phyloP scores from a whole-genome alignment of 1,140 invertebrate species.

The Ceratitis capitata region DNA sequence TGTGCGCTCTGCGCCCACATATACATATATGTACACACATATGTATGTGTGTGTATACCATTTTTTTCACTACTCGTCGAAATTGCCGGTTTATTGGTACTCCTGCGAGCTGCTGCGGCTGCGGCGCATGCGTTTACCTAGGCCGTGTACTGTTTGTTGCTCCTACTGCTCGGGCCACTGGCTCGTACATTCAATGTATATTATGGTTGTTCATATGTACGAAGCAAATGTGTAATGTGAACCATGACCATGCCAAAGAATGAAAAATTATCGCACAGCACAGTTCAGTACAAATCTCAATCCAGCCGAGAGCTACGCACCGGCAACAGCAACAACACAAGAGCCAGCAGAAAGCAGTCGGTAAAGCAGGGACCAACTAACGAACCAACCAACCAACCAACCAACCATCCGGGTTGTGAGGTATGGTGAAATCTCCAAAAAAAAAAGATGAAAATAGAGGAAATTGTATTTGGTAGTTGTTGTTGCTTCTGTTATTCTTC shows the following conservation, averaged over 20 bases:
- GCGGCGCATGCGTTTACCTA: slow-evolving; percentile 6
- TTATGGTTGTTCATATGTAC: too few species aligned
- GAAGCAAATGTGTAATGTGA: slow-evolving; percentile 2
- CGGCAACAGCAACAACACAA: background rate
- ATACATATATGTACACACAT: background rate
- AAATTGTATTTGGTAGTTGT: slow-evolving; percentile 5
- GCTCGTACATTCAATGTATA: too few species aligned
- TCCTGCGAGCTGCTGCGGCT: background rate
- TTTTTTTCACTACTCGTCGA: background rate
- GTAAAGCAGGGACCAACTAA: background rate
- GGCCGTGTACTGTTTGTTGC: background rate
- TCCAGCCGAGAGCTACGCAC: background rate
- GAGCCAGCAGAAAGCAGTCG: background rate
- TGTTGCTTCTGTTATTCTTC: slow-evolving; percentile 1
- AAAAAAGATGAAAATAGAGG: background rate
- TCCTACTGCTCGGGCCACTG: background rate
- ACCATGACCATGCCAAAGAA: slow-evolving; percentile 44
- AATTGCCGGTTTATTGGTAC: background rate
- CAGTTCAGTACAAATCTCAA: slow-evolving; percentile 1
- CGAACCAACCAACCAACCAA: background rate
- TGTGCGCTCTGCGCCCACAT: background rate
- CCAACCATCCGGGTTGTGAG: background rate
- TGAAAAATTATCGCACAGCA: slow-evolving; percentile 30
- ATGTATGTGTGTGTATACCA: too few species aligned
- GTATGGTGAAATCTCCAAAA: background rate